Evolutionary conservation across 2,888 invertebrate genomes (phyloP), one percentile per base, ranked within the genome.

Genomic region (Druceiella hillmani): DNA sequence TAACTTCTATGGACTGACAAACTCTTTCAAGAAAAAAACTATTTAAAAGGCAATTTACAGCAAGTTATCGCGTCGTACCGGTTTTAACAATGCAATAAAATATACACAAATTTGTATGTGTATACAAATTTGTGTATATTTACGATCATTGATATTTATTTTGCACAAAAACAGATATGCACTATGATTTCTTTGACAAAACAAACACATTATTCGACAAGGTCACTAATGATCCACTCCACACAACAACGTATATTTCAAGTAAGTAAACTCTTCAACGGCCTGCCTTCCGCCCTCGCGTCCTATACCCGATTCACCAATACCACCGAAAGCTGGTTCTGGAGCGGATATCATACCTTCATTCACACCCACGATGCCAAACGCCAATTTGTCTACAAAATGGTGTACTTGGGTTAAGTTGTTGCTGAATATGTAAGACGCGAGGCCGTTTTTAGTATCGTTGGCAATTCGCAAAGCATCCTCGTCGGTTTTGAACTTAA

Each of bases 291-390:
- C 92, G 1, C 97, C 97, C 62, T 98, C 98, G 26, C 93, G 75
- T 0, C 98, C 98, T 43, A 98, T 75, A 1, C 98, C 97, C 2
- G 95, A 95, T 61, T 97, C 92, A 59, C 98, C 99, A 12, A 97
- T 75, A 0, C 99, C 99, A n/a, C 98, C 99, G 66, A 99, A 99
- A 6, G 99, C 88, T 31, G 89, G 87, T 67, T 99, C 98, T 1
- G 88, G 77, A 7, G 86, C 77, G 0, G 95, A 95, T 49, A 99
- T 81, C 1, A 93, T 62, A 4, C 94, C 94, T 67, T 98, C 98
- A 66, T 99, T 99, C 3, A 97, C 83, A 1, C 94, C 98, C 25
- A 99, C 80, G 90, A 91, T 91, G 9, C 98, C 99, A 43, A 87
- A 87, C 61, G 98, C 87, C 38, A 99, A 62, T 32, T 79, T 73